Conservation (phyloP, 2,113 vertebrate species). For the Syngnathoides biaculeatus region DNA sequence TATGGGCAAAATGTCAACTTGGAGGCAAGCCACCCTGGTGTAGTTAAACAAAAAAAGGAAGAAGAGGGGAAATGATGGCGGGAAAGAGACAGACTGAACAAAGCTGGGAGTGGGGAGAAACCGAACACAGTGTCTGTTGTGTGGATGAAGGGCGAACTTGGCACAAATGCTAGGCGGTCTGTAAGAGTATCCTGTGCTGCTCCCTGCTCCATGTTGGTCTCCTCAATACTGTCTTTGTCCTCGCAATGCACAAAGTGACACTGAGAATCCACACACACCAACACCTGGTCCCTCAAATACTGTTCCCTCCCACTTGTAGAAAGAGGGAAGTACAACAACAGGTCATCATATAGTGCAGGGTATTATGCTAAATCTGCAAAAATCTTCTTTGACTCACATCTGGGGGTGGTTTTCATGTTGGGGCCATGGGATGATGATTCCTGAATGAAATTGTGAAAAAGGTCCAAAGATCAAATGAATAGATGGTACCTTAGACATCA, state of each 20-base stretch:
- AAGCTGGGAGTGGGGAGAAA: slow-evolving; percentile 70
- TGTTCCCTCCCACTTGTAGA: slow-evolving; percentile 34
- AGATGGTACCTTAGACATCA: slow-evolving; percentile 8
- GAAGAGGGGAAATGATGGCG: slow-evolving; percentile 37
- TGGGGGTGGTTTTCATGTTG: slow-evolving; percentile 14
- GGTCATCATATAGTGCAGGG: neutral
- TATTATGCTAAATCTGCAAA: neutral
- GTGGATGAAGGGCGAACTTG: slow-evolving; percentile 70
- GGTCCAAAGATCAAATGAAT: neutral
- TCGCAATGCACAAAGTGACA: slow-evolving; percentile 70
- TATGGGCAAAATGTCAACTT: slow-evolving; percentile 52
- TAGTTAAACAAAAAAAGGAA: slow-evolving; percentile 46
- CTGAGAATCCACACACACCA: slow-evolving; percentile 72
- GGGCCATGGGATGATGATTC: neutral
- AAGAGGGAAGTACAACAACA: slow-evolving; percentile 31
- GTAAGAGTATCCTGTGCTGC: slow-evolving; percentile 78
- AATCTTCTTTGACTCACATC: slow-evolving; percentile 6
- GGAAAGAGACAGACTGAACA: slow-evolving; percentile 60
- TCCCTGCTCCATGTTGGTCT: slow-evolving; percentile 68
- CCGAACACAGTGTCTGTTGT: slow-evolving; percentile 80
- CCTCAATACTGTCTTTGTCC: slow-evolving; percentile 78
- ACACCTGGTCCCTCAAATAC: slow-evolving; percentile 71
- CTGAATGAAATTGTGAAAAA: neutral
- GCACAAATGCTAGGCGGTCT: slow-evolving; percentile 70
- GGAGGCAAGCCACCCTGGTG: slow-evolving; percentile 60